phyloP scores from a whole-genome alignment of 2,797 vertebrate genomes.

The Eurystomus glaucurus region DNA sequence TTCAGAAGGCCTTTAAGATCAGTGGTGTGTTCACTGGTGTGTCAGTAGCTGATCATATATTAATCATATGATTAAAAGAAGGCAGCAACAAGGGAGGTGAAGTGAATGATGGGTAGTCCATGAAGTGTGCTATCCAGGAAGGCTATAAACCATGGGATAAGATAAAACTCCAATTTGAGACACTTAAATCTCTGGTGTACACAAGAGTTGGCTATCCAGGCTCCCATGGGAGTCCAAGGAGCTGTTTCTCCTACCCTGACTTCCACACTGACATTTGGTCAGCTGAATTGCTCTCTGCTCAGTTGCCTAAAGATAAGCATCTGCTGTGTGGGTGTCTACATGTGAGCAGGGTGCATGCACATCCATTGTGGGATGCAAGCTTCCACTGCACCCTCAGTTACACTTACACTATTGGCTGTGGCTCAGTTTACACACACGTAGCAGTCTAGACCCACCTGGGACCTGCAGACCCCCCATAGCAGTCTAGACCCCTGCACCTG shows the following conservation, averaged over 20 bases:
- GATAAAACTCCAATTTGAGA: neutral
- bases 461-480: neutral
- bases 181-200: neutral
- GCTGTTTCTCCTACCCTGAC: neutral
- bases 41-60: too few species aligned
- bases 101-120: neutral
- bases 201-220: neutral
- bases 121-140: neutral
- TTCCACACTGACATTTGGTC: neutral
- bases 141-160: neutral
- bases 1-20: neutral
- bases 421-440: neutral
- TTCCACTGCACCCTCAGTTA: neutral
- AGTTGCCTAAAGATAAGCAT: neutral
- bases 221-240: neutral
- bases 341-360: neutral
- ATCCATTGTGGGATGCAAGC: neutral
- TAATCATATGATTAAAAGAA: accelerated
- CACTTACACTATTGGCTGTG: neutral
- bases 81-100: neutral
- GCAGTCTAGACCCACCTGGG: accelerated
- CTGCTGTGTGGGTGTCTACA: neutral
- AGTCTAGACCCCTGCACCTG: too few species aligned
- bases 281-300: neutral
- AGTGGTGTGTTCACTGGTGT: neutral